These are phyloP conservation scores for Fringilla coelebs DNA, from an alignment of 2,797 vertebrate genomes.

Conservation along the genomic window DNA sequence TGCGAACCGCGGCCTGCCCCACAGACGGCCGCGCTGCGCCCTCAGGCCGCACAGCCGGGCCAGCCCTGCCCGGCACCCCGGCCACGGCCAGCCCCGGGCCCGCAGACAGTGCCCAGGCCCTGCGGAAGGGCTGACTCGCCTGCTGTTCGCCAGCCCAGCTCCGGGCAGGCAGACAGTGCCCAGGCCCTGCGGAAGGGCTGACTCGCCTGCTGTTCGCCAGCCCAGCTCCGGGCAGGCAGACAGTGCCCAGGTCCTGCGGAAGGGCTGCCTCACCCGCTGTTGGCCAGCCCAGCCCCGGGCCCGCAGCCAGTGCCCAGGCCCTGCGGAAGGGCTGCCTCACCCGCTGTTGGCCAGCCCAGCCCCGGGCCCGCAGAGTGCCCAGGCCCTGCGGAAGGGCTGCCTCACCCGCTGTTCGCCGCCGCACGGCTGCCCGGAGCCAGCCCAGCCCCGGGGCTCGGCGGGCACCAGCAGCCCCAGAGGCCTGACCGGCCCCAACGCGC, in stretches of 20 bases:
- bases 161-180: too few relatives aligned
- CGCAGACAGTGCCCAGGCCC: too few relatives aligned
- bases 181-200: too few relatives aligned
- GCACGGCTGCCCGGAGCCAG: too few relatives aligned
- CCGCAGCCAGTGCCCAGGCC: fast-evolving
- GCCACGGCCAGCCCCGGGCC: neutral
- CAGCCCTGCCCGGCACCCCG: neutral
- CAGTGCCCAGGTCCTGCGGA: too few relatives aligned
- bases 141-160: neutral
- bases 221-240: too few relatives aligned
- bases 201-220: too few relatives aligned
- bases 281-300: neutral
- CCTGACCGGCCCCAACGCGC: fast-evolving
- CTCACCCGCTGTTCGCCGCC: neutral
- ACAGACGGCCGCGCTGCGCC: fast-evolving
- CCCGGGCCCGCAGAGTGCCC: too few relatives aligned
- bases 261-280: too few relatives aligned
- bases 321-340: too few relatives aligned
- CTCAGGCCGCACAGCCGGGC: neutral
- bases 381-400: fast-evolving
- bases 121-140: neutral
- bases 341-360: too few relatives aligned
- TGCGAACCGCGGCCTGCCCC: neutral
- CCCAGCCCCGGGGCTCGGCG: fast-evolving
- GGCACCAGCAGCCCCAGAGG: fast-evolving